Evolutionary conservation across 2,113 vertebrate species (phyloP).

Genomic region (Oxygymnocypris stewartii): DNA sequence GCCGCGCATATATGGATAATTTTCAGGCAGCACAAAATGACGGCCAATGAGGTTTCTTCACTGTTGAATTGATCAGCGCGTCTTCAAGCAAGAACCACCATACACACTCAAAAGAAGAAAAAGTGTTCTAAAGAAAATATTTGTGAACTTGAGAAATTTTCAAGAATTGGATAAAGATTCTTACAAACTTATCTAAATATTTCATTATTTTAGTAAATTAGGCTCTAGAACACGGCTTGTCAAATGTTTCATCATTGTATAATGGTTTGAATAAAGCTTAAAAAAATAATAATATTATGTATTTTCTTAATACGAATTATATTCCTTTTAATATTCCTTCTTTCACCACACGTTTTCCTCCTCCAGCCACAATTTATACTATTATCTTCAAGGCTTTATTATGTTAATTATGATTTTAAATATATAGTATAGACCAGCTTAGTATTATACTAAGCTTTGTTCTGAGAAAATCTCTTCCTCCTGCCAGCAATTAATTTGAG

Average conservation of each 20-base stretch:
- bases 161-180: background rate
- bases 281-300: background rate
- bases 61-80: no score
- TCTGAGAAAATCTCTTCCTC: slow-evolving; percentile 5
- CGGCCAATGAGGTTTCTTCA: no score
- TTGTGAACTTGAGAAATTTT: no score
- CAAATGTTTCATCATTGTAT: background rate
- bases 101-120: no score
- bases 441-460: background rate
- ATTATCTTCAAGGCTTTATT: background rate
- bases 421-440: background rate
- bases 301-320: background rate
- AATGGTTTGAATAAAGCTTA: background rate
- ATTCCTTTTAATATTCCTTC: background rate
- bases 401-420: background rate
- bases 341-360: background rate
- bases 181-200: background rate
- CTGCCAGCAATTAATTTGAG: slow-evolving; percentile 6
- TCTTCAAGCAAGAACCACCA: no score
- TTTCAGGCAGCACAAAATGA: no score
- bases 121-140: no score
- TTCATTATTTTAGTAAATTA: background rate
- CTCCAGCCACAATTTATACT: background rate
- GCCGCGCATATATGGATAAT: no score
- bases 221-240: background rate